Percentiles rank a stretch among this genome's conserved stretches.
These are phyloP conservation scores for Merops nubicus DNA, from an alignment of 2,113 vertebrate genomes.

Conservation along the genomic window DNA sequence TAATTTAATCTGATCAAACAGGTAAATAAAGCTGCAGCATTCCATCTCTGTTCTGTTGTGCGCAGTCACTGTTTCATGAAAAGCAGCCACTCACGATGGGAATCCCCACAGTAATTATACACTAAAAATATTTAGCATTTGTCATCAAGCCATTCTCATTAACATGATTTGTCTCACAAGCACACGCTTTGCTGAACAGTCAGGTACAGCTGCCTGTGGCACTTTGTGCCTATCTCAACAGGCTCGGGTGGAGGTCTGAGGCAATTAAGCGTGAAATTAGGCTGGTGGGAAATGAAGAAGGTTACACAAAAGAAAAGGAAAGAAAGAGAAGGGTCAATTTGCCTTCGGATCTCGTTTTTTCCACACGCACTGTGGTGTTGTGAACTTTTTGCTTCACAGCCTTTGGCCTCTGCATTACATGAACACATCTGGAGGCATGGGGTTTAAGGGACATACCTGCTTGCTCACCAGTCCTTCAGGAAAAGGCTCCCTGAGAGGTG, in stretches of 20 bases:
- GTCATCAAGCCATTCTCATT: not conserved
- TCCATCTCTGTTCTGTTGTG: not conserved
- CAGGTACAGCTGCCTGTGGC: not conserved
- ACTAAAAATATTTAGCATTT: conserved; percentile 22
- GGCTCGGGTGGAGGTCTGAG: not conserved
- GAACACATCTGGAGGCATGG: not conserved
- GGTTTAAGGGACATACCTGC: not conserved
- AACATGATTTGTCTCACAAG: not conserved
- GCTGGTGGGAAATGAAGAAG: not conserved
- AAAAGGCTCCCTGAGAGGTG: not conserved
- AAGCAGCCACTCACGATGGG: not conserved
- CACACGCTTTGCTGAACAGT: not conserved
- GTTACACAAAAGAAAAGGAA: accelerated
- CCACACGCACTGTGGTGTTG: not conserved
- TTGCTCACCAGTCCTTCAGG: accelerated
- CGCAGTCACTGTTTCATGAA: not conserved
- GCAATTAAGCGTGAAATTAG: not conserved
- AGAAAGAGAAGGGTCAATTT: not conserved
- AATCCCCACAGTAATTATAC: conserved; percentile 16
- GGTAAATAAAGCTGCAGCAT: not conserved
- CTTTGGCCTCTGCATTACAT: accelerated
- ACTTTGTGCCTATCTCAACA: not conserved
- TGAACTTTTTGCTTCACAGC: not conserved
- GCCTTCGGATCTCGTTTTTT: not conserved
- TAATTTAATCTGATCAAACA: conserved; percentile 23